Evolutionary conservation across 2,113 vertebrate species (phyloP), one percentile per base, ranked within the genome.

Genomic region (Microcebus lehilahytsara): DNA sequence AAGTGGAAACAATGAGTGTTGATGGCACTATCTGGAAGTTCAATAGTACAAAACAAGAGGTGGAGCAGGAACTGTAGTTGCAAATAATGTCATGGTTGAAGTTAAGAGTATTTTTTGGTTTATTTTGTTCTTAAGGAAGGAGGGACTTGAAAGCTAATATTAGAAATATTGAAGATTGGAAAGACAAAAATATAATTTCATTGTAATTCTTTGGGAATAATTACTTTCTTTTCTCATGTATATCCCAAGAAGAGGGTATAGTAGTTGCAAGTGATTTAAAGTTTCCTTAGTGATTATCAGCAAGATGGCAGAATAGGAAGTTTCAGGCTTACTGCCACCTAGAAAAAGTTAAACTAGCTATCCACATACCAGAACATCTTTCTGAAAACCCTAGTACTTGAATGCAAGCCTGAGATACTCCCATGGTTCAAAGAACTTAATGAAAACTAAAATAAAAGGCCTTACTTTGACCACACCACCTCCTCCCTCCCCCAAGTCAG

Each of bases 121-220:
- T 93, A 46, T 16, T 87, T 53, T 95, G 27, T 85, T 85, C 66
- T 62, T 66, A 92, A 62, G 51, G 34, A 94, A 96, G 20, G 46
- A 85, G 20, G 32, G 16, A 49, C 20, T 74, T 40, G 11, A 30
- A 83, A 89, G 20, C 19, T 60, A 12, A 37, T 60, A 16, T 10
- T 58, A 79, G 23, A 85, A 64, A 84, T 80, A 74, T 37, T 81
- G 74, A 94, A 95, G 34, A 79, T 8, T 74, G 37, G 46, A 69
- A 88, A 60, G 89, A 53, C 85, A 93, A 97, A 81, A 53, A 72
- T 62, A 19, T 27, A 85, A 75, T 69, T 80, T 91, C 46, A 51
- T 32, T 92, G 42, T 88, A 34, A 88, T 91, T 85, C 91, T 85
- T 94, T 49, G 40, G n/a, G 22, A 85, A 89, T 92, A 89, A n/a